A percentile compares a stretch with the other conserved stretches of the same genome.
These are phyloP conservation scores for Ailuropoda melanoleuca DNA, from an alignment of 2,113 vertebrate genomes.

Conservation along the genomic window DNA sequence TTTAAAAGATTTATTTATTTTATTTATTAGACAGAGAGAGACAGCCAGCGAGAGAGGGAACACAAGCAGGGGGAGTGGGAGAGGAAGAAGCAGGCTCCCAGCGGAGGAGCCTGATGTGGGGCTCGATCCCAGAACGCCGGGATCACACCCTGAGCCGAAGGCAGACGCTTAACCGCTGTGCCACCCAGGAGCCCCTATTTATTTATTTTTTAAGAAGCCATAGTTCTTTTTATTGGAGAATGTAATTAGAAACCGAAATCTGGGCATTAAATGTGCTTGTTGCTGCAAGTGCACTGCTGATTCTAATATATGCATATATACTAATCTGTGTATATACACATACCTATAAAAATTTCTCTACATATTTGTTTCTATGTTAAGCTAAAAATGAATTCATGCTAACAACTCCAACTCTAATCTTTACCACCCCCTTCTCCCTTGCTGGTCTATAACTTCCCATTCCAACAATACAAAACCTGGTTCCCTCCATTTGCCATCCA, in stretches of 20 bases:
- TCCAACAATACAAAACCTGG: accelerated
- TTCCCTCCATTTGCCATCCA: too few relatives aligned
- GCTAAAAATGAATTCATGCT: background rate
- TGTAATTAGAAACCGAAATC: background rate
- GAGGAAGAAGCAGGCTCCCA: too few relatives aligned
- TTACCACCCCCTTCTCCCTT: background rate
- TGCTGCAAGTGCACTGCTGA: background rate
- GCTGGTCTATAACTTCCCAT: background rate
- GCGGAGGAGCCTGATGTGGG: too few relatives aligned
- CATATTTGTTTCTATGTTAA: background rate
- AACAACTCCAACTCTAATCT: background rate
- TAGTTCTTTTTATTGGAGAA: background rate
- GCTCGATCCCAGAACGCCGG: too few relatives aligned
- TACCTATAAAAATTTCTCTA: background rate
- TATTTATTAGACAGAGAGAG: too few relatives aligned
- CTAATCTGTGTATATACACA: background rate
- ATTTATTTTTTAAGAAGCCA: background rate
- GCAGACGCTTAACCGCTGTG: too few relatives aligned
- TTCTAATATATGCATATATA: background rate
- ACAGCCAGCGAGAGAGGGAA: too few relatives aligned
- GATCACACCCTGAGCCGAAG: too few relatives aligned
- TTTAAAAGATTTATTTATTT: too few relatives aligned
- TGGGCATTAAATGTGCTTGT: background rate
- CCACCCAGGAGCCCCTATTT: too few relatives aligned
- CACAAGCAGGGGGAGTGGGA: too few relatives aligned